phyloP scores from a whole-genome alignment of 2,113 vertebrate genomes.

The Stomatorhinus ivindoensis region DNA sequence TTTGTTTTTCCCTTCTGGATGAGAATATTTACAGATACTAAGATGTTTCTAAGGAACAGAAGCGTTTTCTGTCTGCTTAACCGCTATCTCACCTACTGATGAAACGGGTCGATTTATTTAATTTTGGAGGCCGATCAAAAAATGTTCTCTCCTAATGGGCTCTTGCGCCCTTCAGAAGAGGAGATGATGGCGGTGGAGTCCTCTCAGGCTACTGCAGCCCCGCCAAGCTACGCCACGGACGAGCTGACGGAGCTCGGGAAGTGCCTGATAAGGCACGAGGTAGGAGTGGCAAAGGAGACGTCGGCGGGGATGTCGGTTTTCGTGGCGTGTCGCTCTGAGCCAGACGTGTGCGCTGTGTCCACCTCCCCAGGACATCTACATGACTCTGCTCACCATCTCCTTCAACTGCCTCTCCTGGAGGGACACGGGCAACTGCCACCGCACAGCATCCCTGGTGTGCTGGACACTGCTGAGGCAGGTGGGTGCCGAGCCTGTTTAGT shows the following conservation, averaged over 20 bases:
- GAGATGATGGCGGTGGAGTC: conserved; percentile 82
- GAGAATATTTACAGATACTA: background rate
- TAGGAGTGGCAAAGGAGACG: conserved; percentile 31
- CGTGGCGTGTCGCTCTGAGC: background rate
- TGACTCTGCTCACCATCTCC: conserved; percentile 74
- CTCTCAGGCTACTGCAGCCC: conserved; percentile 46
- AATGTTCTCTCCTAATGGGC: background rate
- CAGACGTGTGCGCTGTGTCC: background rate
- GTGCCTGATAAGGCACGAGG: conserved; percentile 82
- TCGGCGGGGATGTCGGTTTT: background rate
- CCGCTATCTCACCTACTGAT: background rate
- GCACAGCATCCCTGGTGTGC: conserved; percentile 81
- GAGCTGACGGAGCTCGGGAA: conserved; percentile 90
- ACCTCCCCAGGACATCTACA: conserved; percentile 72
- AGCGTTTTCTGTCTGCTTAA: background rate
- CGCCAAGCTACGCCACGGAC: conserved; percentile 42
- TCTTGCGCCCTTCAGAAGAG: conserved; percentile 63
- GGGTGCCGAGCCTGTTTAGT: conserved; percentile 21
- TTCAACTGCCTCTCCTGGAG: conserved; percentile 88
- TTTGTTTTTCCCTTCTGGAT: background rate
- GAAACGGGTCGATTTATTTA: background rate
- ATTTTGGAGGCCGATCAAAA: background rate
- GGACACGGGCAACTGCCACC: conserved; percentile 84
- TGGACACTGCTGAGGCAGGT: conserved; percentile 92
- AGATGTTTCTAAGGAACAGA: background rate